phyloP scores from a whole-genome alignment of 2,113 vertebrate species.

The Artemisiospiza belli region DNA sequence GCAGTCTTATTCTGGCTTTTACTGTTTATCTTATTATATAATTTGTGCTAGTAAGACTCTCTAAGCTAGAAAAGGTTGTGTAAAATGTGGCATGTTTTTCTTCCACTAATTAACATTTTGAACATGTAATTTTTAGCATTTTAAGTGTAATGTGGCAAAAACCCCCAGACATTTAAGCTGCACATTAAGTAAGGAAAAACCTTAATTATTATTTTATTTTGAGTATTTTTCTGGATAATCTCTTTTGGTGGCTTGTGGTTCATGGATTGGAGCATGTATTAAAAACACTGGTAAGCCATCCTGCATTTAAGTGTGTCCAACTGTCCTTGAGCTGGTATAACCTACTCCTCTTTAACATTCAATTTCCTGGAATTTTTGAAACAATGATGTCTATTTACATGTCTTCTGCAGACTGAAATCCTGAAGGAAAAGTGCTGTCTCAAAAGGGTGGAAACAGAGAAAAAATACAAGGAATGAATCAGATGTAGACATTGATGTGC shows the following conservation, averaged over 20 bases:
- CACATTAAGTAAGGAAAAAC: background rate
- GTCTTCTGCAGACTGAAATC: background rate
- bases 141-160: background rate
- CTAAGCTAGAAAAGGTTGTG: background rate
- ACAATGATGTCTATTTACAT: background rate
- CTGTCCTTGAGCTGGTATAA: background rate
- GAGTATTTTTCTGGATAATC: background rate
- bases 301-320: background rate
- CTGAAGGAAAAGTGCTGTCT: background rate
- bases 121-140: background rate
- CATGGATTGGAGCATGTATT: background rate
- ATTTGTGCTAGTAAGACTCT: background rate
- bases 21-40: background rate
- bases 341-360: background rate
- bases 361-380: background rate
- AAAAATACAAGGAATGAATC: background rate
- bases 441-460: background rate
- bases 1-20: background rate
- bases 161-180: background rate
- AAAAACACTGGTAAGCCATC: background rate
- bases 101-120: background rate
- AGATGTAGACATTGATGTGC: background rate
- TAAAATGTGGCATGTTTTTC: background rate
- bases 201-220: background rate
- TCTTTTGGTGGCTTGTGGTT: background rate